Conservation (phyloP, 2,888 invertebrate genomes). For the Digitonthophagus gazella region DNA sequence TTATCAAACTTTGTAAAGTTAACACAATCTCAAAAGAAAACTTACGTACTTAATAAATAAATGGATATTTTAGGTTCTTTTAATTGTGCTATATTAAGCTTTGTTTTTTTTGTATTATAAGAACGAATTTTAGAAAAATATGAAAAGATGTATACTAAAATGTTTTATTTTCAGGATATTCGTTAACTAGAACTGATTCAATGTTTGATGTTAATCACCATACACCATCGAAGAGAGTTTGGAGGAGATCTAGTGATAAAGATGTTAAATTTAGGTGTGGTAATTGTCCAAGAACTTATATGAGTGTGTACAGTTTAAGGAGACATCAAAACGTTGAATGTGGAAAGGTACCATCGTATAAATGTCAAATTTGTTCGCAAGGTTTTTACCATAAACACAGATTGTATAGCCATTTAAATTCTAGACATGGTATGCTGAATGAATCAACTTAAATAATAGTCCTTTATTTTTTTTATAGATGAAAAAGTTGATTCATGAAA, state of each 20-base stretch:
- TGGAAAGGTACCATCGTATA: slow-evolving; percentile 35
- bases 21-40: too few species aligned
- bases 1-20: too few species aligned
- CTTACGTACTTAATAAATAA: too few species aligned
- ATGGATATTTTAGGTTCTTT: too few species aligned
- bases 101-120: too few species aligned
- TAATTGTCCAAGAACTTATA: slow-evolving; percentile 31
- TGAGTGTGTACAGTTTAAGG: slow-evolving; percentile 29
- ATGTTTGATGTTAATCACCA: too few species aligned
- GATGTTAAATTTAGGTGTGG: slow-evolving; percentile 27
- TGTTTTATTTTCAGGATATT: slow-evolving; percentile 20
- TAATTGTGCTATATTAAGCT: too few species aligned
- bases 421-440: slow-evolving; percentile 34
- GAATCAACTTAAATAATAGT: slow-evolving; percentile 3
- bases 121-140: too few species aligned
- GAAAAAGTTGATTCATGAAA: too few species aligned
- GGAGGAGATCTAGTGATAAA: neutral
- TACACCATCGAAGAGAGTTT: slow-evolving; percentile 12
- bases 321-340: slow-evolving; percentile 48
- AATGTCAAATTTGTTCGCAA: slow-evolving; percentile 30
- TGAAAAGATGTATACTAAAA: slow-evolving; percentile 10
- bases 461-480: neutral
- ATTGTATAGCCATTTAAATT: slow-evolving; percentile 30
- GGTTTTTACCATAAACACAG: slow-evolving; percentile 32
- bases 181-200: neutral